Conservation (phyloP, 2,113 vertebrate genomes). For the Pseudopipra pipra region DNA sequence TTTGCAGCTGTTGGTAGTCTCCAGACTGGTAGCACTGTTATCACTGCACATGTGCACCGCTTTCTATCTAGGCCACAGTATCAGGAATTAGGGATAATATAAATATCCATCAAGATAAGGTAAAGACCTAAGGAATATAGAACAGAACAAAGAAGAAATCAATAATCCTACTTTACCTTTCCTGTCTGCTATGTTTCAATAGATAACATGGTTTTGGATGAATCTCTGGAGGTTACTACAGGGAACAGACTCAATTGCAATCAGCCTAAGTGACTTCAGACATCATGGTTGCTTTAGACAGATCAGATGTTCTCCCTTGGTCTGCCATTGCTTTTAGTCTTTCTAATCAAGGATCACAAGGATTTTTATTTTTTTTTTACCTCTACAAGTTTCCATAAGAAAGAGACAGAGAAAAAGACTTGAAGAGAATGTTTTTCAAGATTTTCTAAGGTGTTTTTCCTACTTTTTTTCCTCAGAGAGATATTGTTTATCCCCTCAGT, state of each 20-base stretch:
- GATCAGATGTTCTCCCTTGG: neutral
- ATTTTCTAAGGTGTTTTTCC: neutral
- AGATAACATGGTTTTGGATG: conserved; percentile 16
- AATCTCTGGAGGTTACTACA: conserved; percentile 26
- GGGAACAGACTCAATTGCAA: conserved; percentile 15
- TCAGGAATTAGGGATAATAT: neutral
- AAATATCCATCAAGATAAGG: neutral
- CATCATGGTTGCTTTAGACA: neutral
- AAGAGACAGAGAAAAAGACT: neutral
- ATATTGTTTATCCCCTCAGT: rapidly evolving
- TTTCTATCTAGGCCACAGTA: neutral
- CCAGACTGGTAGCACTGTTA: neutral
- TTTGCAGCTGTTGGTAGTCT: neutral
- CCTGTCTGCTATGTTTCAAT: conserved; percentile 45
- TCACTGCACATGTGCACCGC: neutral
- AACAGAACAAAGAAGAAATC: conserved; percentile 33
- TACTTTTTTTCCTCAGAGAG: neutral
- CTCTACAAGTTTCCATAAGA: neutral
- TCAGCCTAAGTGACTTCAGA: conserved; percentile 61
- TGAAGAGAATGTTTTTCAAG: neutral
- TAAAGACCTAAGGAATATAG: neutral
- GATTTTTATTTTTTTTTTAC: neutral
- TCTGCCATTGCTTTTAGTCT: conserved; percentile 12
- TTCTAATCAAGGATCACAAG: neutral
- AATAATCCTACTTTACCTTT: conserved; percentile 36